Base-by-base conservation (phyloP, 1,140 invertebrate species). In the Hermetia illucens region DNA sequence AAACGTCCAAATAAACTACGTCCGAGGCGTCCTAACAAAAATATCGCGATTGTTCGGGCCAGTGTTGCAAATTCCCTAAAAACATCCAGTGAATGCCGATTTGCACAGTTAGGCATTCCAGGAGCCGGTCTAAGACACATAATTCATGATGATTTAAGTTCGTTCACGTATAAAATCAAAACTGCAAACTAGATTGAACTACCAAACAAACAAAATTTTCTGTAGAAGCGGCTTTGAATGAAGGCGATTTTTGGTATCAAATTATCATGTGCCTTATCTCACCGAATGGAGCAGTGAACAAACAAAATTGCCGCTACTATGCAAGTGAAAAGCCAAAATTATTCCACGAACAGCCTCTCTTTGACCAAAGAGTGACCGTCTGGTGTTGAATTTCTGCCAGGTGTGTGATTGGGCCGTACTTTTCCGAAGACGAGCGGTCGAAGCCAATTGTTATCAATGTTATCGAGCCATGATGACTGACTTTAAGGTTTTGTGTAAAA, bases 311-410 rank as follows among this genome's bases (percentile, higher is more conserved):
- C 22, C 39, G 44, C 2, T 40, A 43, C 36, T 49, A 38, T 41
- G 38, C 22, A 19, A 34, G 21, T 41, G 22, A 42, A 31, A 44
- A 47, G 19, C 44, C 41, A 20, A 36, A 43, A 40, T 38, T 51
- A 41, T 49, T 53, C 50, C 35, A 48, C 30, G 42, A 58, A 41
- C 48, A 50, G 45, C 43, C 39, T 47, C 46, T 59, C 43, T 48
- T 55, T 47, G 45, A 48, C 38, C 42, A 54, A 53, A 35, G 49
- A 40, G 48, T 55, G 36, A 58, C 49, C 42, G 50, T 60, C 48
- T 53, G 51, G 49, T 57, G 47, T 30, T 48, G 46, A 45, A 49
- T 62, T 45, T 51, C 40, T 40, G 46, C 45, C 45, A 51, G 45
- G 41, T 49, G 48, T 41, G 50, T 58, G 10, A 53, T 51, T 44